Evolutionary conservation across 2,113 vertebrate species (phyloP), one percentile per base, ranked within the genome.

Genomic region (Cairina moschata): DNA sequence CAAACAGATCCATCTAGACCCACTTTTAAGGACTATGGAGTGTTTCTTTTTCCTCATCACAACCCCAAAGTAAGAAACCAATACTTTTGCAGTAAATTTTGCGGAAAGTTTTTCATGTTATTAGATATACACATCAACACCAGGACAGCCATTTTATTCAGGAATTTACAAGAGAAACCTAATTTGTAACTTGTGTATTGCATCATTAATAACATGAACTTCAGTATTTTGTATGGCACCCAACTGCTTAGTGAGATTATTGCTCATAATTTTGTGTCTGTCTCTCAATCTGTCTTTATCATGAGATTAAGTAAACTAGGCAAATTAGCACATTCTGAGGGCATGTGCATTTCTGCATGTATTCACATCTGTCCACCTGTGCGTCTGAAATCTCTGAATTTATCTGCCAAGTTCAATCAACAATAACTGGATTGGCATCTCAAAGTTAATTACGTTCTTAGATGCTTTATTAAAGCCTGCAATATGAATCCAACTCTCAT

Each of bases 181-280:
- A 2, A 20, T 20, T 29, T 34, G 46, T 44, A 69, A 69, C 17
- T 7, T 54, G 13, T 28, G 11, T 20, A 22, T 40, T 44, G 28
- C 28, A 44, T 69, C n/a, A 32, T 32, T 42, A 25, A 52, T 15
- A 73, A 13, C 0, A 73, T 31, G 31, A 91, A 11, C 17, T 29
- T 13, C 10, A 38, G 36, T 8, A 38, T 9, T 31, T 20, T 62
- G 14, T 21, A 13, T 0, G 0, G 34, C 32, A 76, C 29, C 31
- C 29, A 87, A 31, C 36, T 62, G 40, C 36, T 54, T 16, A 11
- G 31, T 17, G 42, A 44, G 20, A 9, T 14, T 59, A 54, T 25
- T 75, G 15, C 40, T 9, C 28, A 31, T 7, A 74, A 50, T 8
- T 25, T 66, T 46, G 3, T 44, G 8, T 34, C 38, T 44, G 32